Evolutionary conservation across 35 echinoderm and acorn worm genomes (phyloP), one percentile per base, ranked within the genome.

Genomic region (Nesometra sesokonis): DNA sequence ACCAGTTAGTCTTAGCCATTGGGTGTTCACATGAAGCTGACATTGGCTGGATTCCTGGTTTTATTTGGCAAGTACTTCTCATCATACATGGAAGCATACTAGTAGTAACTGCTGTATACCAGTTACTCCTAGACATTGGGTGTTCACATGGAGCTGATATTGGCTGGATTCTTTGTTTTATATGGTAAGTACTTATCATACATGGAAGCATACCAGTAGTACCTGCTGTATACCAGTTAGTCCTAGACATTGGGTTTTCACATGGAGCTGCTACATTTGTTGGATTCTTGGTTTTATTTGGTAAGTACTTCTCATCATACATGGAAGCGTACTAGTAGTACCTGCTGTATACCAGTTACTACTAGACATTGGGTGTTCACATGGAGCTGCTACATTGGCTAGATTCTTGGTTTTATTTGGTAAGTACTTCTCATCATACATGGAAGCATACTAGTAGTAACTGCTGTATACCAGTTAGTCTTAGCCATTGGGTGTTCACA

Each of bases 321-420:
- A n/a, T 92, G 96, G 96, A 8, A 86, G 86, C 78, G 85, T 93
- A 0, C 82, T 99, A 0, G 77, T 98, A 0, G 84, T 84, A 27
- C 96, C 96, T 27, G 29, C 92, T 37, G 47, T 86, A 11, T 99
- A 90, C 80, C 77, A 87, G 33, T 84, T 99, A n/a, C 27, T 99
- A 13, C 39, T 83, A 32, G 87, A 77, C 0, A 32, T 99, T 30
- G 92, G 96, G 0, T 99, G 77, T 76, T 81, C 47, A 34, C 81
- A 94, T 23, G 92, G 93, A 85, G 84, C 96, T 90, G 93, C 96
- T 29, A 38, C 85, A 5, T 23, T 90, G 30, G 96, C 91, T 36
- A 93, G 84, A 19, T 84, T 86, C 52, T 78, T 99, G 1, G 82
- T 99, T 29, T 40, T 99, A 35, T 94, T 90, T 77, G 96, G 96